Percentiles rank a stretch among this genome's conserved stretches.
These are phyloP conservation scores for Platycercus adscitus DNA, from an alignment of 2,113 vertebrate species.

Conservation along the genomic window DNA sequence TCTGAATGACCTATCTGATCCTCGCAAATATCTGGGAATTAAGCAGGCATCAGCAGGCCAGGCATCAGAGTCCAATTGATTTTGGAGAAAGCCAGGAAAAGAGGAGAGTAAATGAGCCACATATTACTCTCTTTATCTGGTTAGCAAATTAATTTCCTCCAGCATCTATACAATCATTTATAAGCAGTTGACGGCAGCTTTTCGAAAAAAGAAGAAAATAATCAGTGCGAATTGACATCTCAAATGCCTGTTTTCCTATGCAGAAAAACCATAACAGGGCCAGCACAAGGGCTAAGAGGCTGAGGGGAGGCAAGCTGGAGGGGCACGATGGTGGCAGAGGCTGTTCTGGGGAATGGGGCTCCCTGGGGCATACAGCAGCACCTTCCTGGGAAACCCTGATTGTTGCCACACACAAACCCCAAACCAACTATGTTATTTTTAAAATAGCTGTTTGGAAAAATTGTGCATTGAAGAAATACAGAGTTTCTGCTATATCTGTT, in stretches of 20 bases:
- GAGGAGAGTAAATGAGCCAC: conserved; percentile 21
- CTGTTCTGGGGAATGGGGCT: neutral
- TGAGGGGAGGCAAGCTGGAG: neutral
- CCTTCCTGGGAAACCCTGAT: neutral
- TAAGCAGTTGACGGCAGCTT: conserved; percentile 13
- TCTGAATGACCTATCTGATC: conserved; percentile 43
- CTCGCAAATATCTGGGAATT: conserved; percentile 23
- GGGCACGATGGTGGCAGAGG: neutral
- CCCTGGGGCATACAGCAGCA: neutral
- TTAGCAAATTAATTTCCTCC: conserved; percentile 53
- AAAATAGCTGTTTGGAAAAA: neutral
- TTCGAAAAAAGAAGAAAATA: neutral
- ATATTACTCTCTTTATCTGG: conserved; percentile 30
- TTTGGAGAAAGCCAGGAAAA: conserved; percentile 31
- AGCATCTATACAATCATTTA: conserved; percentile 21
- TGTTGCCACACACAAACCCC: neutral
- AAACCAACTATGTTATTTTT: rapidly evolving
- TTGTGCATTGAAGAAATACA: rapidly evolving
- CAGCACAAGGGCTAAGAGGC: neutral
- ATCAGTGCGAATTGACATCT: neutral
- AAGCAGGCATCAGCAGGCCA: conserved; percentile 16
- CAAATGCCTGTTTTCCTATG: neutral
- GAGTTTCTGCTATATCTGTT: rapidly evolving
- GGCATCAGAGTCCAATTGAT: conserved; percentile 19
- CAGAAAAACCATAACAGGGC: neutral